Conservation (phyloP, 2,797 vertebrate genomes). For the Gadopsis bispinosus region DNA sequence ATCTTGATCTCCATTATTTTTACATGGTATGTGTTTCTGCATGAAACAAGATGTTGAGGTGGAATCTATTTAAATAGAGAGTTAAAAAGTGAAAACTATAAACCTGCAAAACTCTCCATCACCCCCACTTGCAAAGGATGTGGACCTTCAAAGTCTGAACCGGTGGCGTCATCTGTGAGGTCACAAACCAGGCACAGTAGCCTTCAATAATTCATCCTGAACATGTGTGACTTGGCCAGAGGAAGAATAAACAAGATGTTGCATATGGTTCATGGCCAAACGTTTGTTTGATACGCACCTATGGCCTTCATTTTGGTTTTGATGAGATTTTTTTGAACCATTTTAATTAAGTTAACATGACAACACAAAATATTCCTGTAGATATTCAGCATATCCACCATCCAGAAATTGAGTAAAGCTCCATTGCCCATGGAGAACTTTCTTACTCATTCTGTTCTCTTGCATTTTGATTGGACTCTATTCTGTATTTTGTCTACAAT, state of each 20-base stretch:
- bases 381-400: too few species aligned
- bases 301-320: not conserved
- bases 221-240: not conserved
- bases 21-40: not conserved
- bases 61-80: not conserved
- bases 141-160: not conserved
- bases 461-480: not conserved
- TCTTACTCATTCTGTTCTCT: not conserved
- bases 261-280: not conserved
- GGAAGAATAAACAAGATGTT: not conserved
- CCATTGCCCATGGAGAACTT: not conserved
- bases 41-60: slow-evolving; percentile 14
- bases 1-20: not conserved
- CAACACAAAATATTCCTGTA: too few species aligned
- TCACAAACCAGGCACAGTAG: too few species aligned
- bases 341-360: too few species aligned
- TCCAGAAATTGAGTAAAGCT: not conserved
- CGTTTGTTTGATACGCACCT: not conserved
- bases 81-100: not conserved
- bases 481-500: not conserved
- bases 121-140: not conserved
- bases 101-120: not conserved
- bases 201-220: too few species aligned
- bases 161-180: too few species aligned
- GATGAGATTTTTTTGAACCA: too few species aligned